Evolutionary conservation across 2,113 vertebrate genomes (phyloP), one percentile per base, ranked within the genome.

Genomic region (Plecotus auritus): DNA sequence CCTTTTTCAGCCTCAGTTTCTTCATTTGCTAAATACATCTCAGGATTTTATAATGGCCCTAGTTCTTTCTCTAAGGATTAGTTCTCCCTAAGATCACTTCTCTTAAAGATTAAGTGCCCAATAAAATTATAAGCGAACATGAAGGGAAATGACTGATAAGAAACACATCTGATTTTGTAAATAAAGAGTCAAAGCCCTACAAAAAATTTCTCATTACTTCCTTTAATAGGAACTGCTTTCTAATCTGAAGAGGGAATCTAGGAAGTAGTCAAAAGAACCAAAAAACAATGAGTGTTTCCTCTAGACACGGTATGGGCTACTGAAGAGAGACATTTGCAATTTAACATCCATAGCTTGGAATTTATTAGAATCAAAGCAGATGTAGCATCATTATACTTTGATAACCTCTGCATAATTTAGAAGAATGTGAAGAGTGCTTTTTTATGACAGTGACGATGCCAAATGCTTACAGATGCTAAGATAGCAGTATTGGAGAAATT

Each of bases 291-390:
- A 84, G 1, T 80, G 2, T 88, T 94, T 93, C 40, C 37, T 78
- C 56, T 51, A 83, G 66, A 72, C 4, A 8, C 2, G 0, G 3
- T 7, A 49, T 2, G 0, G n/a, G 7, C 40, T 90, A 82, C 4
- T 61, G 67, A 96, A 20, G 11, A 0, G 1, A 76, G n/a, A 92
- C 4, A 51, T 13, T 96, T 67, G 4, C 6, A 26, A 96, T 96
- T 97, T 93, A 95, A 93, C 4, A 93, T 0, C 47, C 23, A 82
- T 85, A 76, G 54, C 17, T 1, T 70, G 42, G 72, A 97, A 93
- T 97, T 94, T 94, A 94, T 89, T 89, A 90, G 47, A 97, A 96
- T 90, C 35, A 91, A 91, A 97, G 64, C 47, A 96, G 42, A 97
- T 85, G 35, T 93, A 73, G 8, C 45, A 92, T 69, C 94, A 37